Percentiles rank a stretch among this genome's conserved stretches.
phyloP scores from a whole-genome alignment of 2,888 invertebrate species.

The Drosophila sordidapex region DNA sequence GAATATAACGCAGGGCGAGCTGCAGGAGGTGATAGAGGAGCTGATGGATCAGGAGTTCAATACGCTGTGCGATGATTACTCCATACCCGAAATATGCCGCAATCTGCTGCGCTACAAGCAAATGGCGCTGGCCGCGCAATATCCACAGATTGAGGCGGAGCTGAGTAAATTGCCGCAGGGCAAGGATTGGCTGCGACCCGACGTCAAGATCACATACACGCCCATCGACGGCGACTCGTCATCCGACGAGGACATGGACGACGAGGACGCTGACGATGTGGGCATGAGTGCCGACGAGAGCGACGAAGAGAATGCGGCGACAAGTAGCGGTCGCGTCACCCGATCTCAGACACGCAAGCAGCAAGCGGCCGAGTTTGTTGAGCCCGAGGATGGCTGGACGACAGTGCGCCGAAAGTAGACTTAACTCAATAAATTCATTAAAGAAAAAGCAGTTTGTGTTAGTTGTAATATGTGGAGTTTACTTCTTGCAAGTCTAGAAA shows the following conservation, averaged over 20 bases:
- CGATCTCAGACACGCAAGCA: conserved; percentile 69
- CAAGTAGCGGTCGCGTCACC: conserved; percentile 59
- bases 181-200: conserved; percentile 87
- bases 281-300: conserved; percentile 49
- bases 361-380: conserved; percentile 72
- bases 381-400: conserved; percentile 89
- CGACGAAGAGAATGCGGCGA: conserved; percentile 70
- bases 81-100: conserved; percentile 88
- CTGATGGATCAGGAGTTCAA: conserved; percentile 91
- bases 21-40: conserved; percentile 89
- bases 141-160: conserved; percentile 86
- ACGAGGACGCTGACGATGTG: conserved; percentile 38
- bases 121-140: conserved; percentile 86
- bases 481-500: conserved; percentile 80
- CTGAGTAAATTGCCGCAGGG: conserved; percentile 87
- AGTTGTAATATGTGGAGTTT: conserved; percentile 71
- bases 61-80: conserved; percentile 90
- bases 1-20: conserved; percentile 87
- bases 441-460: conserved; percentile 37
- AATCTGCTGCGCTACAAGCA: conserved; percentile 87
- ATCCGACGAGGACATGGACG: conserved; percentile 83
- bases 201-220: conserved; percentile 84
- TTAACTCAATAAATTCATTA: conserved; percentile 18
- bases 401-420: conserved; percentile 86
- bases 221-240: conserved; percentile 81